Conservation (phyloP, 92 coral and sea anemone species). For the Anthopleura xanthogrammica region DNA sequence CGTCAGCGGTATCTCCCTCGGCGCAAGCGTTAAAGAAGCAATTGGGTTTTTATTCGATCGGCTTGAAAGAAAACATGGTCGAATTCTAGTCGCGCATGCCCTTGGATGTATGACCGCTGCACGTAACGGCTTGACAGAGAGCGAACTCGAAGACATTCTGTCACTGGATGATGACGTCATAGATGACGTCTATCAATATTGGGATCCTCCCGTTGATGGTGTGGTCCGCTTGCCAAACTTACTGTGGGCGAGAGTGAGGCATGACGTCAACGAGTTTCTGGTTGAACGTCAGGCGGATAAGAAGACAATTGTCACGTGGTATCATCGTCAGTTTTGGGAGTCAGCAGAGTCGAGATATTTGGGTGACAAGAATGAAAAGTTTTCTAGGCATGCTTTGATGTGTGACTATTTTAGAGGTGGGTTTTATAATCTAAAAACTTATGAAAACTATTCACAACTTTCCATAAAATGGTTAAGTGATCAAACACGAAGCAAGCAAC, state of each 20-base stretch:
- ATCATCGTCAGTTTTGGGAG: constrained; percentile 93
- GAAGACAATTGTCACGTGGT: constrained; percentile 84
- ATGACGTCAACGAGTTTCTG: constrained; percentile 80
- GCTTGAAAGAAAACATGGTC: constrained; percentile 78
- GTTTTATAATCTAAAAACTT: neutral
- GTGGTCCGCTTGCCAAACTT: constrained; percentile 86
- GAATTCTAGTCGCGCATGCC: constrained; percentile 71
- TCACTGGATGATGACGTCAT: constrained; percentile 91
- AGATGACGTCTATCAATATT: constrained; percentile 88
- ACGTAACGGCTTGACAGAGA: constrained; percentile 75
- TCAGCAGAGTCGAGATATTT: constrained; percentile 66
- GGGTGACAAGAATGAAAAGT: constrained; percentile 46
- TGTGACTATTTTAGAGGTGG: constrained; percentile 80
- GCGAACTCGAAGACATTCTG: constrained; percentile 74
- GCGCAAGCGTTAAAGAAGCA: constrained; percentile 77
- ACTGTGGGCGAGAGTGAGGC: constrained; percentile 85
- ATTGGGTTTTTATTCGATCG: constrained; percentile 74
- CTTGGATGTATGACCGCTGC: constrained; percentile 81
- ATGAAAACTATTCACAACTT: no score
- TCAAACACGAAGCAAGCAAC: no score
- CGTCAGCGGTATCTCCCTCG: constrained; percentile 65
- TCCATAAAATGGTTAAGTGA: no score
- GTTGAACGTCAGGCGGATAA: constrained; percentile 83
- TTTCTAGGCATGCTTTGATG: constrained; percentile 74
- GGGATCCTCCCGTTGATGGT: constrained; percentile 92